phyloP scores from a whole-genome alignment of 2,888 invertebrate genomes.

The Sphaerophoria taeniata region DNA sequence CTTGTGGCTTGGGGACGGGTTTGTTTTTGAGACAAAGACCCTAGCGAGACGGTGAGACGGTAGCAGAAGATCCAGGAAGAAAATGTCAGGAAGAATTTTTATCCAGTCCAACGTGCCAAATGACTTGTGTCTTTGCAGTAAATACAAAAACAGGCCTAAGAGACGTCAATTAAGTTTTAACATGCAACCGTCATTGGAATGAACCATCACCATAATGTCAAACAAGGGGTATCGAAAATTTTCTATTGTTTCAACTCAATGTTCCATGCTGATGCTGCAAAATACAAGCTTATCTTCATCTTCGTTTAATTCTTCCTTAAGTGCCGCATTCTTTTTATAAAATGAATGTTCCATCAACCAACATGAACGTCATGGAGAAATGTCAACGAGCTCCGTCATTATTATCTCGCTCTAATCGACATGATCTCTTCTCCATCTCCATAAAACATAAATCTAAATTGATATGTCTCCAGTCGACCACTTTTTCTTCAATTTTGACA shows the following conservation, averaged over 20 bases:
- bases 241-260: not conserved
- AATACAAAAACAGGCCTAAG: too few species aligned
- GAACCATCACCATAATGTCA: too few species aligned
- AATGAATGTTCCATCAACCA: not conserved
- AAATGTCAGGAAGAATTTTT: not conserved
- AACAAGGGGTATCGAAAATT: not conserved
- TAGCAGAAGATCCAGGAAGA: not conserved
- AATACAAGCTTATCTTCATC: not conserved
- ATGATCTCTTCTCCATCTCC: conserved; percentile 41
- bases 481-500: not conserved
- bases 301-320: not conserved
- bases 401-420: conserved; percentile 53
- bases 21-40: conserved; percentile 8
- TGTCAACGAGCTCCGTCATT: not conserved
- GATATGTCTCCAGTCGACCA: conserved; percentile 47
- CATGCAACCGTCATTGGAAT: too few species aligned
- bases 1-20: conserved; percentile 20
- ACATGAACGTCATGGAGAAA: not conserved
- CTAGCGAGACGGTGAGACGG: not conserved
- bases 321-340: not conserved
- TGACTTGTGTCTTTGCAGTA: not conserved
- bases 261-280: not conserved
- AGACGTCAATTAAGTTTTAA: too few species aligned
- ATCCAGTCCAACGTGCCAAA: not conserved
- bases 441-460: conserved; percentile 62